A percentile compares a stretch with the other conserved stretches of the same genome.
phyloP scores from a whole-genome alignment of 2,888 invertebrate species.

The Amorpha juglandis region DNA sequence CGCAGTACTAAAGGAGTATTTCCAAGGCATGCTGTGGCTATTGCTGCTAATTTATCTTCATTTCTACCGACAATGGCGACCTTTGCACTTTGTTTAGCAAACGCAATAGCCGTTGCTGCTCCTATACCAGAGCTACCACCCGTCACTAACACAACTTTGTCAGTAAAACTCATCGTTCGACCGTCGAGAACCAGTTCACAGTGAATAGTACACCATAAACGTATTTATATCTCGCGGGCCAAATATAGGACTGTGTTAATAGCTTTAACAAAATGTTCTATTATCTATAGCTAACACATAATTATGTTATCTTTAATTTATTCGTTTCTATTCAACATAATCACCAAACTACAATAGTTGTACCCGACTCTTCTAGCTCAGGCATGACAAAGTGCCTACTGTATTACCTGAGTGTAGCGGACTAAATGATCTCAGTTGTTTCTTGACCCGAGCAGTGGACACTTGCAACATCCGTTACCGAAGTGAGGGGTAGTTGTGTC shows the following conservation, averaged over 20 bases:
- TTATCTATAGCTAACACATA: too few relatives aligned
- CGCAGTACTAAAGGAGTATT: constrained; percentile 9
- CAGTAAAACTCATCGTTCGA: constrained; percentile 15
- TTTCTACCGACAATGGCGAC: constrained; percentile 42
- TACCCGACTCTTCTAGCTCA: too few relatives aligned
- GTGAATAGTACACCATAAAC: background rate
- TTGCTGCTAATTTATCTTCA: constrained; percentile 37
- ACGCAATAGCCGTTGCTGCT: constrained; percentile 33
- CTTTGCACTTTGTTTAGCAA: constrained; percentile 38
- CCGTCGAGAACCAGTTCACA: background rate
- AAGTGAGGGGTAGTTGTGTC: too few relatives aligned
- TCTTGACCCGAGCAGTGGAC: too few relatives aligned
- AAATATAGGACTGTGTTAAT: background rate
- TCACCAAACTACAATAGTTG: too few relatives aligned
- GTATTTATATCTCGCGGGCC: background rate
- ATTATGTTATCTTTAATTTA: too few relatives aligned
- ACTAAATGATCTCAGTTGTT: too few relatives aligned
- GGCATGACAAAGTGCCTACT: too few relatives aligned
- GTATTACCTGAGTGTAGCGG: too few relatives aligned
- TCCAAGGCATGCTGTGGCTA: constrained; percentile 32
- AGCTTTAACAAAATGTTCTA: too few relatives aligned
- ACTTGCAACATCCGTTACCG: too few relatives aligned
- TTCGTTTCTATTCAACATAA: too few relatives aligned
- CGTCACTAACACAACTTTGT: constrained; percentile 38
- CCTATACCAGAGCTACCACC: constrained; percentile 44